These are phyloP conservation scores for Sorex maritimensis DNA, from an alignment of 2,797 vertebrate genomes.

Conservation along the genomic window DNA sequence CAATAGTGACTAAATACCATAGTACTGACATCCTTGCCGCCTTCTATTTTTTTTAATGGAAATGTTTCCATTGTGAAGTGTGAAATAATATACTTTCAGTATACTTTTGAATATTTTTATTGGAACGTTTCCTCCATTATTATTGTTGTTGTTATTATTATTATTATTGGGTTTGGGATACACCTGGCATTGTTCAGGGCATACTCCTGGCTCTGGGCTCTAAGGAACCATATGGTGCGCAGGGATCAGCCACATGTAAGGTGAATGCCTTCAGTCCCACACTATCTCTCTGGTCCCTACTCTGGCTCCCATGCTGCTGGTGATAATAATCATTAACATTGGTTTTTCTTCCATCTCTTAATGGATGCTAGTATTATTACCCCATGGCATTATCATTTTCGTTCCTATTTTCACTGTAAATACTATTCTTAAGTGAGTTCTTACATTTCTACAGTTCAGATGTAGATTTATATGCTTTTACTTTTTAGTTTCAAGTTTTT, in stretches of 20 bases:
- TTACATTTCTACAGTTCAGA: constrained; percentile 45
- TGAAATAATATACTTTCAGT: constrained; percentile 20
- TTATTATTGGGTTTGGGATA: too few relatives aligned
- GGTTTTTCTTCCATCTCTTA: constrained; percentile 3
- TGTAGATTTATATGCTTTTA: constrained; percentile 39
- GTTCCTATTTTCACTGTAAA: constrained; percentile 54
- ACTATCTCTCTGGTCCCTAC: too few relatives aligned
- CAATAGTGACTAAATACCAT: constrained; percentile 67
- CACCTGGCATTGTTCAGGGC: too few relatives aligned
- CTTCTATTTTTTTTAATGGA: constrained; percentile 40
- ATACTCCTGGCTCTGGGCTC: too few relatives aligned
- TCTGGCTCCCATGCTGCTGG: constrained; percentile 4
- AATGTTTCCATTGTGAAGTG: constrained; percentile 57
- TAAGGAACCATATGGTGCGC: too few relatives aligned
- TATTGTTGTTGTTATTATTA: too few relatives aligned
- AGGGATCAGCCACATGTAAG: too few relatives aligned
- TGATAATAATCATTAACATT: background rate
- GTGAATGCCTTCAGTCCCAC: too few relatives aligned
- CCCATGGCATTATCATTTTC: background rate
- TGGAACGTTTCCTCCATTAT: too few relatives aligned
- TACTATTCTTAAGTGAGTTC: constrained; percentile 59
- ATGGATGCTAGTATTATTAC: constrained; percentile 43
- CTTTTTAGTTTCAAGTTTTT: constrained; percentile 54
- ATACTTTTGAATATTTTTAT: constrained; percentile 2
- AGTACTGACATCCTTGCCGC: constrained; percentile 59